Percentiles rank a stretch among this genome's conserved stretches.
Conservation (phyloP, 2,113 vertebrate species). For the Rynchops niger region DNA sequence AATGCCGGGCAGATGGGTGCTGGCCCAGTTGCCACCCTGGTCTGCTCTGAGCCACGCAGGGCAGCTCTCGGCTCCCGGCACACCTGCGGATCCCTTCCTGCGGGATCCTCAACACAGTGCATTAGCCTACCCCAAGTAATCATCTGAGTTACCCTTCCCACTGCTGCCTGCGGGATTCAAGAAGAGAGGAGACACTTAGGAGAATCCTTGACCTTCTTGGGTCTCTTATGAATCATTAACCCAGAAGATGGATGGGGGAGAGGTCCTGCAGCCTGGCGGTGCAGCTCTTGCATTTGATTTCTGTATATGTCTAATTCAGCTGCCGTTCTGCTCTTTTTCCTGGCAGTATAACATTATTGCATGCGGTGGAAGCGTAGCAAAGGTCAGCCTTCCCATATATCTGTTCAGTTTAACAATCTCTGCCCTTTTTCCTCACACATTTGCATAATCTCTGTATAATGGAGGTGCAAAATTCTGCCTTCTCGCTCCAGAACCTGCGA, state of each 20-base stretch:
- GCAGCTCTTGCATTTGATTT: neutral
- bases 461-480: neutral
- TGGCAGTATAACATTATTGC: neutral
- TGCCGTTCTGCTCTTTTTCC: neutral
- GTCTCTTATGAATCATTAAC: slow-evolving; percentile 4
- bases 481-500: neutral
- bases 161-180: neutral
- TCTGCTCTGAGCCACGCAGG: neutral
- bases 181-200: neutral
- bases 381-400: neutral
- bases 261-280: neutral
- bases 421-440: slow-evolving; percentile 15
- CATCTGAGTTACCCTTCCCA: neutral
- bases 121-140: neutral
- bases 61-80: rapidly evolving
- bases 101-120: neutral
- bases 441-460: neutral
- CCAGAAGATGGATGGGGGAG: neutral
- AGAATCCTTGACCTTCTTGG: slow-evolving; percentile 1
- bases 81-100: rapidly evolving
- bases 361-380: neutral
- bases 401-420: neutral
- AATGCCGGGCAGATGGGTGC: too few relatives aligned
- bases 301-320: neutral
- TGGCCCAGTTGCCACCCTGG: too few relatives aligned